Evolutionary conservation across 2,797 vertebrate genomes (phyloP).

Genomic region (Babyrousa celebensis): DNA sequence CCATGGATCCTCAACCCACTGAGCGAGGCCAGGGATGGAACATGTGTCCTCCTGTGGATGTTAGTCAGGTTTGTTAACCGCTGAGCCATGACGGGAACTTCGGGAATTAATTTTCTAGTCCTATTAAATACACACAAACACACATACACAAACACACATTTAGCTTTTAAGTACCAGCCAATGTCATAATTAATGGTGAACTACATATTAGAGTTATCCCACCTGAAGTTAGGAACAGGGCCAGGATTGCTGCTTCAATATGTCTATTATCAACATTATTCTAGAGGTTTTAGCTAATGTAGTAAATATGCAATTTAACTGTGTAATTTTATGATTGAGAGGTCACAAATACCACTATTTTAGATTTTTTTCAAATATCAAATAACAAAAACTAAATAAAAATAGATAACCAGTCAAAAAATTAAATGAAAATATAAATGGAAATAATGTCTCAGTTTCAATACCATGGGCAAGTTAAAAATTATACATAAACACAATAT

Average conservation of each 20-base stretch:
- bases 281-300: background rate
- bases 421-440: background rate
- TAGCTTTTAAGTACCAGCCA: background rate
- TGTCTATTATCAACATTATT: background rate
- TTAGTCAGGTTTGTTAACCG: no score
- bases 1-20: no score
- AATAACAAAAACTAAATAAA: background rate
- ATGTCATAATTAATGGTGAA: background rate
- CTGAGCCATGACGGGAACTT: no score
- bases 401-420: background rate
- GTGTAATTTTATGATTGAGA: background rate
- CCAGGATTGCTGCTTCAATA: background rate
- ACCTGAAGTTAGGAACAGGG: background rate
- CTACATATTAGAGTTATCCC: background rate
- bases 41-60: no score
- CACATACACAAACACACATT: background rate
- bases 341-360: background rate
- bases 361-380: background rate
- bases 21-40: no score
- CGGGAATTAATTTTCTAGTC: background rate
- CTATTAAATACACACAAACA: background rate
- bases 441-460: background rate
- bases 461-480: background rate
- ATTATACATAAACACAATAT: background rate
- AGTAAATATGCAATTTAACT: background rate